Evolutionary conservation across 2,888 invertebrate species (phyloP), one percentile per base, ranked within the genome.

Genomic region (Drosophila kuntzei): DNA sequence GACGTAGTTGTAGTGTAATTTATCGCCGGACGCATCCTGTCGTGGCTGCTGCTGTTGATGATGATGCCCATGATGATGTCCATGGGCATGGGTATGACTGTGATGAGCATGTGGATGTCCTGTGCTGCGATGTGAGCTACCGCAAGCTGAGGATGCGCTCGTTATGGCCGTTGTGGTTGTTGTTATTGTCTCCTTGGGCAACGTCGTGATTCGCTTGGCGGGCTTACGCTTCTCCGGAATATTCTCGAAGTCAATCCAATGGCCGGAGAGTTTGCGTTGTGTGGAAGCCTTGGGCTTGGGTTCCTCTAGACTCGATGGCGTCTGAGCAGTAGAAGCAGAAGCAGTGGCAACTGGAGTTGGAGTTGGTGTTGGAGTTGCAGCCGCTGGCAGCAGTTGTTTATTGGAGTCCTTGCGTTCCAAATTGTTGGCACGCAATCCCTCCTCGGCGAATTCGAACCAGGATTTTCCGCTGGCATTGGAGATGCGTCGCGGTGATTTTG

Each of bases 231-330:
- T 94, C 92, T 97, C 97, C 0, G 97, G 97, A 63, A 97, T 95
- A 88, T 97, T 97, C 90, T 96, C 96, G 90, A 97, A 97, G 91
- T 97, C 96, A 69, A 97, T 96, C 97, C 97, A 97, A 80, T 96
- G 95, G 0, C 93, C 92, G 18, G 91, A 92, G 29, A 90, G 81
- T 55, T 92, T 92, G 49, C 91, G 80, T 68, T 91, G 86, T n/a
- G 90, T 87, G 20, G 81, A 91, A 75, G 67, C 58, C 54, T 68
- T 76, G 2, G 76, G 58, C 37, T 84, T 77, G 16, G 65, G 80
- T 51, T 76, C 76, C 58, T 85, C 83, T 60, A 82, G 16, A 3
- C 29, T 60, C 14, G 53, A 20, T 1, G 53, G 41, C 0, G 51
- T 43, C 8, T 55, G 72, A 1, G 54, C 41, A n/a, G 49, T 6